Base-by-base conservation (phyloP, 2,113 vertebrate species). In the Sisor rabdophorus region DNA sequence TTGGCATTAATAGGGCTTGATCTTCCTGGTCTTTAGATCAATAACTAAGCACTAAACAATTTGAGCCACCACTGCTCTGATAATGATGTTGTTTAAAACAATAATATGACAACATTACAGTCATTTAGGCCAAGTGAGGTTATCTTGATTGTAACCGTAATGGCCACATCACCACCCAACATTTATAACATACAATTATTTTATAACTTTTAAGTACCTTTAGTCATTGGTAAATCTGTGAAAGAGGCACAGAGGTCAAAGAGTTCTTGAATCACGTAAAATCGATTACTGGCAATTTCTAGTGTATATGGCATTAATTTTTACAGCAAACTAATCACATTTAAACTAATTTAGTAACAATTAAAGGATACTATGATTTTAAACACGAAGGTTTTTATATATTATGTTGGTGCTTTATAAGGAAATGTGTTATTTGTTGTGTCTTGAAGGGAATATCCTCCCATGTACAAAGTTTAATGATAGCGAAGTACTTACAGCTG, bases 151-250 rank as follows among this genome's bases (percentile, higher is more conserved):
- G 47, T 64, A 40, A 64, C 20, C 55, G 61, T 58, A 40, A 40
- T 40, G 15, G 30, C 47, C 50, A 54, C 17, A 56, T 55, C 60
- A 47, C 63, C 74, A 68, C 36, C 32, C 53, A 76, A 69, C n/a
- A 52, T 69, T 76, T 26, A 76, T 56, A 68, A 68, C 20, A 52
- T 76, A 36, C 44, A 70, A 70, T 67, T 67, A 70, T 30, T 77
- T 77, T 77, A 77, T 77, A 63, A 60, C 40, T 70, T 44, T 69
- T 69, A 59, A 70, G 22, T 58, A 44, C 26, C 12, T 47, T 67
- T 47, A 71, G 65, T 76, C 60, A 77, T 59, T 54, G 30, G 50
- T 50, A 52, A 54, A 53, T 40, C 26, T 10, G 13, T 70, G 55
- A 6, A 65, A 40, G 11, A 15, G 2, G 60, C 20, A 4, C 22